Base-by-base conservation (phyloP, 2,888 invertebrate genomes). In the Heterodera filipjevi region DNA sequence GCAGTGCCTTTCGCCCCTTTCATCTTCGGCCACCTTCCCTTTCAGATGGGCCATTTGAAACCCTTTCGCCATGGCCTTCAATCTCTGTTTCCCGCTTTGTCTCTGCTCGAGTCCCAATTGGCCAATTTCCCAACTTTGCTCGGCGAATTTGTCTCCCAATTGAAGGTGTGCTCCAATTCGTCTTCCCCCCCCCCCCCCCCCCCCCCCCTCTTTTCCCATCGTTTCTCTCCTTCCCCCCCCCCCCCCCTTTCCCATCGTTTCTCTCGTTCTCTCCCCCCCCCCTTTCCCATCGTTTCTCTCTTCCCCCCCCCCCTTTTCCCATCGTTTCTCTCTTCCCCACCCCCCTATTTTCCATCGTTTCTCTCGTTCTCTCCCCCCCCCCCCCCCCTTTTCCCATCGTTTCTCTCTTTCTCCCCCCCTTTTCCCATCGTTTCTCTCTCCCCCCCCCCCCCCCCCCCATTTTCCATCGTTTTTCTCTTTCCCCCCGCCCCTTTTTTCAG, bases 111-210 rank as follows among this genome's bases (percentile, higher is more conserved):
- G 39, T 14, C 79, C 22, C 80, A 80, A 66, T 59, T 80, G 32
- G 46, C 49, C 49, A 80, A 59, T 44, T 76, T 75, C 30, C 80
- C 80, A 30, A 12, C 53, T 33, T 27, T 80, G 14, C 39, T 80
- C 27, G 39, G 64, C 32, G 80, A 80, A 64, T 80, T 80, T 53
- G 35, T 80, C 22, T 49, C 74, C 49, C 80, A 80, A 14, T 35
- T 80, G 44, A 70, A 81, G 32, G 79, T 44, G 33, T 19, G n/a
- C n/a, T n/a, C n/a, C n/a, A n/a, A n/a, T n/a, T n/a, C n/a, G 59
- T 19, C 66, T 79, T 22, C 79, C 68, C 12, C n/a, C 27, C 39
- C 76, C 16, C 33, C 35, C 32, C 27, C 12, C 44, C 35, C 27
- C 19, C 8, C 32, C 19, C 33, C 6, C 22, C 27, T 33, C 22